phyloP scores from a whole-genome alignment of 2,113 vertebrate genomes.

The Dolichallabes microphthalmus region DNA sequence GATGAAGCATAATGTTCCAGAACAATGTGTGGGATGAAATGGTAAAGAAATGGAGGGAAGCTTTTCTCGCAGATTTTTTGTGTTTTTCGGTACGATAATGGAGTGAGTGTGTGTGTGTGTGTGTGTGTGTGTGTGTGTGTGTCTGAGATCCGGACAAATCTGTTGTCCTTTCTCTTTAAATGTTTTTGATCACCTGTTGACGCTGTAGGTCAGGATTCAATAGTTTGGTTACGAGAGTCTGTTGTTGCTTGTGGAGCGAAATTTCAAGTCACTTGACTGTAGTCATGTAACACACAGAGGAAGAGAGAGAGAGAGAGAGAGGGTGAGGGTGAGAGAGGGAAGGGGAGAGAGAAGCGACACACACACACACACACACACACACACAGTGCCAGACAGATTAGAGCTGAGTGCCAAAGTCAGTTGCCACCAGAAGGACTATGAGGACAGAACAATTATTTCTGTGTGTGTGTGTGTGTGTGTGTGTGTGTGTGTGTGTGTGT shows the following conservation, averaged over 20 bases:
- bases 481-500: slow-evolving; percentile 27
- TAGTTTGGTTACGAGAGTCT: background rate
- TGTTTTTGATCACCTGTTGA: background rate
- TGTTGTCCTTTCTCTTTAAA: background rate
- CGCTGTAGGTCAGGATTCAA: background rate
- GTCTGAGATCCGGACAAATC: background rate
- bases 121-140: too few species aligned
- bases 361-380: slow-evolving; percentile 14
- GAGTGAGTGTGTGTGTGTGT: too few species aligned
- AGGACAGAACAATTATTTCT: slow-evolving; percentile 35
- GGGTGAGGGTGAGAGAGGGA: slow-evolving; percentile 2
- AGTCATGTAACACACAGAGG: background rate
- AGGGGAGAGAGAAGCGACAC: background rate
- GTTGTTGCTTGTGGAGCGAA: background rate
- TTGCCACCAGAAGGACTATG: slow-evolving; percentile 36
- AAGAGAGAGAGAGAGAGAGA: background rate
- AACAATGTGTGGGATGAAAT: slow-evolving; percentile 33
- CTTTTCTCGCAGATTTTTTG: slow-evolving; percentile 1
- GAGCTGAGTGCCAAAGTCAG: slow-evolving; percentile 53
- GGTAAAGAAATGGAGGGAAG: background rate
- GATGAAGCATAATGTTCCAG: slow-evolving; percentile 14
- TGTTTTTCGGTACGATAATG: background rate
- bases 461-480: slow-evolving; percentile 27
- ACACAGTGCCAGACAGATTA: slow-evolving; percentile 69
- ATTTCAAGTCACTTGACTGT: background rate